Percentiles rank a stretch among this genome's conserved stretches.
Evolutionary conservation across 2,888 invertebrate genomes (phyloP).

Genomic region (Drosophila buzzatii): DNA sequence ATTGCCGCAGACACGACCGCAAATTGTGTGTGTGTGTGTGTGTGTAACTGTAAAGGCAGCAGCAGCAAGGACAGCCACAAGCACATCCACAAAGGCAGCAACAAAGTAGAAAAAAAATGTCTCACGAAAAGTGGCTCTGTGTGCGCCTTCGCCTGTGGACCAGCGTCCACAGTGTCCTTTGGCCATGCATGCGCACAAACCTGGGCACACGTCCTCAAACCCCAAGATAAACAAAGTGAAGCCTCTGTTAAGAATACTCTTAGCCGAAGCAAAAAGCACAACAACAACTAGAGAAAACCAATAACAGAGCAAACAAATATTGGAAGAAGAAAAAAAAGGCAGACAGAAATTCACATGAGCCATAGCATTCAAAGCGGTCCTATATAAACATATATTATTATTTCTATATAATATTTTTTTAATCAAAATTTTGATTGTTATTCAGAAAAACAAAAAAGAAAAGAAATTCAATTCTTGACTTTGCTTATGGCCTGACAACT

Average conservation of each 20-base stretch:
- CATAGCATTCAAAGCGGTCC: background rate
- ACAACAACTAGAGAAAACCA: background rate
- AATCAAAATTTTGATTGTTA: background rate
- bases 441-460: no score
- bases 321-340: background rate
- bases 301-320: constrained; percentile 1
- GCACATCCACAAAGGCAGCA: constrained; percentile 16
- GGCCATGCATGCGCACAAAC: constrained; percentile 10
- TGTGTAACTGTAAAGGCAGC: constrained; percentile 43
- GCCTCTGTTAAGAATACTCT: constrained; percentile 15
- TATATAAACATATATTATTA: constrained; percentile 4
- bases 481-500: background rate
- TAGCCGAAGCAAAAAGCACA: constrained; percentile 1
- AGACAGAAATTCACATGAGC: background rate
- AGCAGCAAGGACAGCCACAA: constrained; percentile 32
- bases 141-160: constrained; percentile 2
- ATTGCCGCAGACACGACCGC: constrained; percentile 70
- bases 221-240: constrained; percentile 37
- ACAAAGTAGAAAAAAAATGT: constrained; percentile 33
- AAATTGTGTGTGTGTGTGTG: constrained; percentile 38
- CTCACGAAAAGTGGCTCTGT: constrained; percentile 42
- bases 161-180: constrained; percentile 13
- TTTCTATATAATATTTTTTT: background rate
- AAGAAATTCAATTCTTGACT: background rate
- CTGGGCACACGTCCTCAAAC: constrained; percentile 33